Evolutionary conservation across 1,140 invertebrate genomes (phyloP).

Genomic region (Pectinophora gossypiella): DNA sequence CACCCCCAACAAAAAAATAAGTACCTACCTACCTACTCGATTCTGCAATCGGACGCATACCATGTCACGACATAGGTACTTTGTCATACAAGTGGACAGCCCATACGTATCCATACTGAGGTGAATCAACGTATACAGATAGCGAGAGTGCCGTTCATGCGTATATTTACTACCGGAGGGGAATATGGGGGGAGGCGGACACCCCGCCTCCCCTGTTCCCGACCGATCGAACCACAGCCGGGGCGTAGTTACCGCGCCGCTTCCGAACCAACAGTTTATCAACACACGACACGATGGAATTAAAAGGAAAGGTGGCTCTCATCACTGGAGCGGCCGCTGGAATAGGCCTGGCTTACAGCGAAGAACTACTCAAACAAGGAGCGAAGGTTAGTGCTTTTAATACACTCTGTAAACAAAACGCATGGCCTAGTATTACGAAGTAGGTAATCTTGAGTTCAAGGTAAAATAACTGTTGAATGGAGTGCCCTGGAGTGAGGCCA

Average conservation of each 20-base stretch:
- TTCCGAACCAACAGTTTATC: slow-evolving; percentile 6
- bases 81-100: too few relatives aligned
- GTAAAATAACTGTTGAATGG: slow-evolving; percentile 40
- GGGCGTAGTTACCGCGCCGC: slow-evolving; percentile 31
- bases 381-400: slow-evolving; percentile 77
- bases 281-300: slow-evolving; percentile 76
- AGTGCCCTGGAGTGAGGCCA: slow-evolving; percentile 24
- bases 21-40: too few relatives aligned
- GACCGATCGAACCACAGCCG: slow-evolving; percentile 52
- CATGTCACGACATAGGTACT: too few relatives aligned
- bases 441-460: slow-evolving; percentile 45
- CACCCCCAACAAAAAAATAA: too few relatives aligned
- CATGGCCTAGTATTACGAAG: background rate
- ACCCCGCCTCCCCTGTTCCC: slow-evolving; percentile 33
- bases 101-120: too few relatives aligned
- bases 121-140: slow-evolving; percentile 41
- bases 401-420: background rate
- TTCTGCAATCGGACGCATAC: too few relatives aligned
- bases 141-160: slow-evolving; percentile 60
- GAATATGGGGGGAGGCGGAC: slow-evolving; percentile 43
- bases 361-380: slow-evolving; percentile 82
- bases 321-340: slow-evolving; percentile 85
- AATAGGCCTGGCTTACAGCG: slow-evolving; percentile 81
- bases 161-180: slow-evolving; percentile 64
- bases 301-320: slow-evolving; percentile 82